Percentiles rank a stretch among this genome's conserved stretches.
These are phyloP conservation scores for Hemicordylus capensis DNA, from an alignment of 2,113 vertebrate genomes.

Conservation along the genomic window DNA sequence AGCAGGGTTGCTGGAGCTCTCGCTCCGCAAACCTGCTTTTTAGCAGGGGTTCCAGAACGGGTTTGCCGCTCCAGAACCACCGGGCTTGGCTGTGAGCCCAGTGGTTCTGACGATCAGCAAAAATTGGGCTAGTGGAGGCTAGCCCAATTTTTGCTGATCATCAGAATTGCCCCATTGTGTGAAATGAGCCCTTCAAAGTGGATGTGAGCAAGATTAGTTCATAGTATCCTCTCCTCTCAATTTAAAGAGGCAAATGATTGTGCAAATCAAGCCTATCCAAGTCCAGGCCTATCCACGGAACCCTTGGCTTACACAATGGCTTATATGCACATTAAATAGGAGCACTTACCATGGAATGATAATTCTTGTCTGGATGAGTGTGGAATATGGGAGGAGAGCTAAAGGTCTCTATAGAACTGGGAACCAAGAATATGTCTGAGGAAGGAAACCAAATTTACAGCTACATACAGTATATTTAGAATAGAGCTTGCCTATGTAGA, in stretches of 20 bases:
- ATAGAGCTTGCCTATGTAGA: constrained; percentile 12
- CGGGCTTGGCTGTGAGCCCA: too few species aligned
- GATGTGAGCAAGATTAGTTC: not conserved
- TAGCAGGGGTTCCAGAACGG: too few species aligned
- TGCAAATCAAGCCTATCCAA: not conserved
- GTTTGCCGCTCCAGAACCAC: too few species aligned
- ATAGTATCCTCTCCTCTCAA: too few species aligned
- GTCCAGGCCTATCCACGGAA: not conserved
- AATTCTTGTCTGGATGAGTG: constrained; percentile 19
- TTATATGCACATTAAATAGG: not conserved
- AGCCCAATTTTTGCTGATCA: too few species aligned
- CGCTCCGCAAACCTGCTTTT: too few species aligned
- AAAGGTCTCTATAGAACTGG: constrained; percentile 51
- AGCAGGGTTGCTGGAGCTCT: too few species aligned
- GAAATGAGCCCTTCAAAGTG: not conserved
- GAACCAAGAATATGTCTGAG: constrained; percentile 50
- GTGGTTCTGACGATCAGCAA: too few species aligned
- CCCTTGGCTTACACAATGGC: not conserved
- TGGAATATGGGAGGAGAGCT: constrained; percentile 45
- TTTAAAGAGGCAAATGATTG: not conserved
- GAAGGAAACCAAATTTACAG: not conserved
- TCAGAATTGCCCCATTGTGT: too few species aligned
- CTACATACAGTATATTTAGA: constrained; percentile 27
- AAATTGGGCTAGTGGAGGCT: too few species aligned
- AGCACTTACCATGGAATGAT: not conserved